Conservation (phyloP, 1,140 invertebrate species). For the Magallana gigas region DNA sequence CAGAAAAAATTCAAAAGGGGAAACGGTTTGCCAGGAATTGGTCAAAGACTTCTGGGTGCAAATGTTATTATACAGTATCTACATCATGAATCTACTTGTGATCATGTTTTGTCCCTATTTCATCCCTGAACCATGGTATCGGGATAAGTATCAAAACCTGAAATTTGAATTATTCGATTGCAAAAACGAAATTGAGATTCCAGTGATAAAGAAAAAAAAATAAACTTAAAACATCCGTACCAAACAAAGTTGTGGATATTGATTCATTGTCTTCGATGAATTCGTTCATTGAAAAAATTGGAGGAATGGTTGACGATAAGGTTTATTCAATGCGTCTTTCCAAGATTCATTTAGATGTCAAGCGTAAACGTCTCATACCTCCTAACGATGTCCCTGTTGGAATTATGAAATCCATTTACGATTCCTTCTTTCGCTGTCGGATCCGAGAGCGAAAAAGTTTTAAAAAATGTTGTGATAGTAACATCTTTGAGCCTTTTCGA, state of each 20-base stretch:
- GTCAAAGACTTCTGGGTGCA: constrained; percentile 61
- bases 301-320: constrained; percentile 46
- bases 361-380: constrained; percentile 55
- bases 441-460: constrained; percentile 54
- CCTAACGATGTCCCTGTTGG: constrained; percentile 61
- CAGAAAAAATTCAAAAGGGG: constrained; percentile 49
- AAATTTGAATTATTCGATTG: constrained; percentile 46
- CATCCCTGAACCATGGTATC: constrained; percentile 61
- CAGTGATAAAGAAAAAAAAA: neutral
- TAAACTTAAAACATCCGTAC: neutral
- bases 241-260: constrained; percentile 50
- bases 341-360: constrained; percentile 56
- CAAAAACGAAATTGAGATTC: neutral
- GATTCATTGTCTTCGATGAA: constrained; percentile 52
- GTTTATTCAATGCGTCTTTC: constrained; percentile 49
- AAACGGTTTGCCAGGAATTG: constrained; percentile 57
- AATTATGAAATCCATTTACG: constrained; percentile 60
- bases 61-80: constrained; percentile 58
- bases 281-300: constrained; percentile 54
- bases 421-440: constrained; percentile 64
- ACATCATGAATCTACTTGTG: constrained; percentile 61
- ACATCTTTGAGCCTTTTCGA: constrained; percentile 45
- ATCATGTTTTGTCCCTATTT: constrained; percentile 65
- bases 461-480: constrained; percentile 46
- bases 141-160: constrained; percentile 24